A percentile compares a stretch with the other conserved stretches of the same genome.
Conservation (phyloP, 2,113 vertebrate species). For the Phaethornis superciliosus region DNA sequence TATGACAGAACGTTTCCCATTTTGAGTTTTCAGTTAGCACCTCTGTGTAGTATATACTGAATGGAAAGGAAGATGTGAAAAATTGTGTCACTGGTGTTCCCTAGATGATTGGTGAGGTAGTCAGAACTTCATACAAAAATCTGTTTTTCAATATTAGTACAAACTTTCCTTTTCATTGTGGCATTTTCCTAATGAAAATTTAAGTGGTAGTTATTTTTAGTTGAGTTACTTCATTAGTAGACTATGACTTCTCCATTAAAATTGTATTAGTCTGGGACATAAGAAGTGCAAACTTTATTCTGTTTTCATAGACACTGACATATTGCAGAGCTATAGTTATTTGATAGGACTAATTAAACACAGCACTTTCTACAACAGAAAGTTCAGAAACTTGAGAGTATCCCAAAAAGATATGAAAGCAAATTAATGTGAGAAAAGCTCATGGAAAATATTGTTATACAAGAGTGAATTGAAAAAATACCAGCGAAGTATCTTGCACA, state of each 20-base stretch:
- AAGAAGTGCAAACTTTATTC: background rate
- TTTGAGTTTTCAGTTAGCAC: background rate
- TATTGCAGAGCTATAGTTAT: background rate
- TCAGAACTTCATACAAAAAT: background rate
- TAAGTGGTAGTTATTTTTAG: background rate
- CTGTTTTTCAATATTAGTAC: background rate
- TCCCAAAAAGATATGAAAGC: background rate
- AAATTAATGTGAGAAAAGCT: background rate
- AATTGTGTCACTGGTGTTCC: background rate
- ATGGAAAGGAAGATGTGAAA: constrained; percentile 26
- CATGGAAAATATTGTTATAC: constrained; percentile 10
- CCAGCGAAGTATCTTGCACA: background rate
- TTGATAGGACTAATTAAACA: background rate
- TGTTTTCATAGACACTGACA: background rate
- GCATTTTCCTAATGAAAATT: background rate
- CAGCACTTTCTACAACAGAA: background rate
- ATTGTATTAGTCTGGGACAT: background rate
- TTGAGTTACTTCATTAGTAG: background rate
- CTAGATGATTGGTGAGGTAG: background rate
- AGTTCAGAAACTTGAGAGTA: background rate
- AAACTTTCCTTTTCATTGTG: background rate
- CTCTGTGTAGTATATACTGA: background rate
- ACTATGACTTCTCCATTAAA: background rate
- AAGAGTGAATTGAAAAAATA: background rate
- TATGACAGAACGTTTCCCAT: background rate